phyloP scores from a whole-genome alignment of 2,888 invertebrate species.

The Tenthredo livida region DNA sequence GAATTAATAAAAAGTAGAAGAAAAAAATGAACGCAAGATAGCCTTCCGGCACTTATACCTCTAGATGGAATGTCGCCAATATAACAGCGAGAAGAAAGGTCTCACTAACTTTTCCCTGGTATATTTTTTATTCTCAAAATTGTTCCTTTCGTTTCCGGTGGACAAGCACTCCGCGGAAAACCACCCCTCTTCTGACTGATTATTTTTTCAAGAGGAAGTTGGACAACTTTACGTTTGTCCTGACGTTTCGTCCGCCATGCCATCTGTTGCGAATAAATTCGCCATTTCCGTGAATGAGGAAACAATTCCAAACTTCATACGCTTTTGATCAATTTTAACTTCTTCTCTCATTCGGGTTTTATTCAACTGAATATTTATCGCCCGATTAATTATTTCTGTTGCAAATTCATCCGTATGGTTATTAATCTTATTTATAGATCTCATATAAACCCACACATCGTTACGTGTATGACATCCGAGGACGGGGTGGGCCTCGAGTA shows the following conservation, averaged over 20 bases:
- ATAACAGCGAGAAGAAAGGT: neutral
- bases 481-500: neutral
- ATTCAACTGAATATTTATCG: neutral
- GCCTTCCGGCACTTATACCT: neutral
- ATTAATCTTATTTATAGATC: neutral
- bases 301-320: neutral
- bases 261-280: conserved; percentile 1
- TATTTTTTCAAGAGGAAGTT: neutral
- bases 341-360: neutral
- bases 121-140: neutral
- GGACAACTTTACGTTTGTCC: neutral
- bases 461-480: neutral
- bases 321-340: neutral
- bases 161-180: neutral
- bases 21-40: neutral
- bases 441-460: neutral
- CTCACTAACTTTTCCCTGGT: neutral
- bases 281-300: neutral
- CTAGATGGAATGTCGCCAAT: neutral
- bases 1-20: neutral
- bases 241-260: neutral
- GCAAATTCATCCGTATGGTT: neutral
- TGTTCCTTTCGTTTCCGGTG: neutral
- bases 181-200: neutral
- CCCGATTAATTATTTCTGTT: neutral